phyloP scores from a whole-genome alignment of 2,888 invertebrate species.

The Drosophila formosana region DNA sequence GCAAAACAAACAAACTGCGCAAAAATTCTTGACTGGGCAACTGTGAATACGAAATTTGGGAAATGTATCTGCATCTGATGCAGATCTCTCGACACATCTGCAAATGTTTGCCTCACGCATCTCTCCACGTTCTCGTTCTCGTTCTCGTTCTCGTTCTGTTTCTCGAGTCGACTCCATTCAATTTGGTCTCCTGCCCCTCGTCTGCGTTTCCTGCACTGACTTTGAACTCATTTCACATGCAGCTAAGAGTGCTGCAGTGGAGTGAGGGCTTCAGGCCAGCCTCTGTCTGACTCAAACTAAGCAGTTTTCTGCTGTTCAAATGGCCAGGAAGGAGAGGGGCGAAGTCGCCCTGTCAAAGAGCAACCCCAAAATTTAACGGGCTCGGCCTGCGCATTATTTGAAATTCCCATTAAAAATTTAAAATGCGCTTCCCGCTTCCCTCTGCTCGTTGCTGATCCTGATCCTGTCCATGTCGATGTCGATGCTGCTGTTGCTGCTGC shows the following conservation, averaged over 20 bases:
- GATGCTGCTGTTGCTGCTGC: not conserved
- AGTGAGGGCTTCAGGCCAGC: not conserved
- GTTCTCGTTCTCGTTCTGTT: not conserved
- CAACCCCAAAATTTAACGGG: slow-evolving; percentile 53
- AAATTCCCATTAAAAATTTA: slow-evolving; percentile 81
- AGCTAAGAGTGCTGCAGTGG: slow-evolving; percentile 17
- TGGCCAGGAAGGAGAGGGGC: slow-evolving; percentile 1
- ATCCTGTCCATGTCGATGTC: slow-evolving; percentile 7
- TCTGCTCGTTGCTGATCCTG: slow-evolving; percentile 37
- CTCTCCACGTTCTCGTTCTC: not conserved
- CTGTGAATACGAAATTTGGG: slow-evolving; percentile 52
- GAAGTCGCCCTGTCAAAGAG: slow-evolving; percentile 38
- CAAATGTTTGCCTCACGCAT: slow-evolving; percentile 59
- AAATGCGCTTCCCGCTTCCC: slow-evolving; percentile 62
- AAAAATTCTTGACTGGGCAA: slow-evolving; percentile 60
- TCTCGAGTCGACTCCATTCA: slow-evolving; percentile 6
- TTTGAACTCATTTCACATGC: slow-evolving; percentile 59
- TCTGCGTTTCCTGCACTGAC: slow-evolving; percentile 19
- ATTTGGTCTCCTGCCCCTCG: not conserved
- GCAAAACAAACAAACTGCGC: slow-evolving; percentile 51
- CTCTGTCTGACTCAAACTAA: slow-evolving; percentile 27
- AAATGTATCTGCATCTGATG: slow-evolving; percentile 59
- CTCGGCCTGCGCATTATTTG: slow-evolving; percentile 68
- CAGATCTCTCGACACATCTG: slow-evolving; percentile 62
- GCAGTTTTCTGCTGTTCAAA: slow-evolving; percentile 22